Evolutionary conservation across 2,888 invertebrate species (phyloP), one percentile per base, ranked within the genome.

Genomic region (Dioctria rufipes): DNA sequence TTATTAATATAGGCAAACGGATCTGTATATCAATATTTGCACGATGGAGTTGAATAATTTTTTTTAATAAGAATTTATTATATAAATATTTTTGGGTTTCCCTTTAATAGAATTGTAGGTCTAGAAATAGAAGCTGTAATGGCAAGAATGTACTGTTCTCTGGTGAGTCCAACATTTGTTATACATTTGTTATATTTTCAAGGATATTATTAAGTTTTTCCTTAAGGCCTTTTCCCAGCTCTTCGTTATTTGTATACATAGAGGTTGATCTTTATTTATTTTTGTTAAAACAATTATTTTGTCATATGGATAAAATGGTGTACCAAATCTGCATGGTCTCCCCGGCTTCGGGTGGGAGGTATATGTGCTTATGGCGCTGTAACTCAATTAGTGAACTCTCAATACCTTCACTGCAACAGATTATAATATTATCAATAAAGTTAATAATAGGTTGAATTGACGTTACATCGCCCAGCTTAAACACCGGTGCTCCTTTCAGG

Each of bases 121-220:
- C 60, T 60, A 60, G 60, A 60, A 60, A 60, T 60, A 60, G n/a
- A 60, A 60, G 60, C 60, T 60, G 3, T 60, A 60, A 60, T 60
- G 60, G 3, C 25, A 60, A 60, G 60, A 60, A 60, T 60, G 60
- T 60, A 60, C 60, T 60, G 60, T 60, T 60, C 25, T 60, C 60
- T 60, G 60, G 60, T 2, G 2, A 60, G 60, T 60, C 60, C 3
- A 60, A 60, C 60, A 60, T 60, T 3, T 60, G n/a, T n/a, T n/a
- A n/a, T n/a, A 60, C 1, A 9, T 46, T 46, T 46, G 49, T 46
- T 46, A 46, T 46, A 46, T 46, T 46, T 46, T 46, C 49, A 2
- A 2, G 49, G 49, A 46, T 46, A 46, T 2, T 46, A 46, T 46
- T 46, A 46, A 46, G 49, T 2, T 60, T 60, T 60, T 60, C 60